Evolutionary conservation across 1,140 invertebrate genomes (phyloP), one percentile per base, ranked within the genome.

Genomic region (Rhizoglyphus robini): DNA sequence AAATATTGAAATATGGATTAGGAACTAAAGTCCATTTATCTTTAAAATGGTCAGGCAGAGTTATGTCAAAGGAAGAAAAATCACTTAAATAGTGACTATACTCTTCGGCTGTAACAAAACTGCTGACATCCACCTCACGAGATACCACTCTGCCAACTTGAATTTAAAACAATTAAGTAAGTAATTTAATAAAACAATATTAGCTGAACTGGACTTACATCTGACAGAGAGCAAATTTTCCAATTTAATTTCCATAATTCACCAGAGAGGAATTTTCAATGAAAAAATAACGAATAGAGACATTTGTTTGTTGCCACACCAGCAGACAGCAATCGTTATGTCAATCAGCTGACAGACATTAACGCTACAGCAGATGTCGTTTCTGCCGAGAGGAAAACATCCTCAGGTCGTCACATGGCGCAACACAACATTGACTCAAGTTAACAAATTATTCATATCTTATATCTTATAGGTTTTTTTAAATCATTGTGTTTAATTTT

Each of bases 1-100:
- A 88, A 70, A 88, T 86, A 75, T 86, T 87, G 54, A 86, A 86
- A 74, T 70, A 81, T 1, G 25, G 57, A 34, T 68, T 59, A 77
- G 69, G 63, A 69, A 65, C 71, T 68, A 69, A 38, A 13, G 41
- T 48, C 38, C 58, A 68, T 41, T 63, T 58, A 13, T 66, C 57
- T 48, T 51, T 27, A 25, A 27, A 67, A 25, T 58, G 15, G 31
- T 65, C 34, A 41, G 27, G 18, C 3, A 67, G 23, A 47, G 15
- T 31, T 13, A 36, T 23, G 18, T 32, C 20, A 38, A 38, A 30
- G 15, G 49, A 27, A 30, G 57, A 29, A 18, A 48, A 29, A 47
- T 66, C 36, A 2, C 62, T 54, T 49, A 58, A 36, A 13, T 34
- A 27, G 18, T 29, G 29, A 47, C 57, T 36, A 20, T 31, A 57